Percentiles rank a stretch among this genome's conserved stretches.
phyloP scores from a whole-genome alignment of 1,140 invertebrate genomes.

The Cataglyphis hispanica region DNA sequence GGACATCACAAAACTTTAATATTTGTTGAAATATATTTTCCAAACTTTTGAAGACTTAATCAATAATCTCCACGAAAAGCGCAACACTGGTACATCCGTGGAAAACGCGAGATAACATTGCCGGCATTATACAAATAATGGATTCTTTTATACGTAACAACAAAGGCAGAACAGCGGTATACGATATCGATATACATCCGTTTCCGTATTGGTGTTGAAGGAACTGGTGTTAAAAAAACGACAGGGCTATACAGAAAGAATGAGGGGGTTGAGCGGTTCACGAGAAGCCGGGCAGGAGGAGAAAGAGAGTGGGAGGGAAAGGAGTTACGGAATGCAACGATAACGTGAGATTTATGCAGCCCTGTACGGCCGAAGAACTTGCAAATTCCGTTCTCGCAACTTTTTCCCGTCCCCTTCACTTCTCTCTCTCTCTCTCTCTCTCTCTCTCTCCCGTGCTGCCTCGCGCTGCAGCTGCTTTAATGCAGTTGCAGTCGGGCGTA shows the following conservation, averaged over 20 bases:
- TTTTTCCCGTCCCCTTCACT: constrained; percentile 30
- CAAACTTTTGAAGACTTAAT: neutral
- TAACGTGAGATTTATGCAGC: constrained; percentile 73
- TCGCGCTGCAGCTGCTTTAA: constrained; percentile 39
- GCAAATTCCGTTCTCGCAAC: constrained; percentile 64
- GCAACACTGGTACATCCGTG: neutral
- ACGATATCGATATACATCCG: constrained; percentile 66
- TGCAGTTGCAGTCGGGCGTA: constrained; percentile 53
- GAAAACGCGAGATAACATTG: constrained; percentile 44
- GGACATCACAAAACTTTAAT: neutral
- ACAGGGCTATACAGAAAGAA: constrained; percentile 16
- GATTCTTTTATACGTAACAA: constrained; percentile 69
- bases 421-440: neutral
- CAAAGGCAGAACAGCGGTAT: constrained; percentile 57
- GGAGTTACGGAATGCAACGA: constrained; percentile 67
- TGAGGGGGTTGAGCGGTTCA: neutral
- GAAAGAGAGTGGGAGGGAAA: neutral
- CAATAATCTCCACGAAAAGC: neutral
- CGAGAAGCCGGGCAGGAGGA: neutral
- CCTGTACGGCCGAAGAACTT: constrained; percentile 63
- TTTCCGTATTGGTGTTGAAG: constrained; percentile 52
- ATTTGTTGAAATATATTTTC: constrained; percentile 2
- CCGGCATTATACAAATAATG: constrained; percentile 47
- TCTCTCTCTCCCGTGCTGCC: neutral
- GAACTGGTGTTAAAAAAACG: constrained; percentile 36